These are phyloP conservation scores for Drosophila triauraria DNA, from an alignment of 1,140 invertebrate species.

Conservation along the genomic window DNA sequence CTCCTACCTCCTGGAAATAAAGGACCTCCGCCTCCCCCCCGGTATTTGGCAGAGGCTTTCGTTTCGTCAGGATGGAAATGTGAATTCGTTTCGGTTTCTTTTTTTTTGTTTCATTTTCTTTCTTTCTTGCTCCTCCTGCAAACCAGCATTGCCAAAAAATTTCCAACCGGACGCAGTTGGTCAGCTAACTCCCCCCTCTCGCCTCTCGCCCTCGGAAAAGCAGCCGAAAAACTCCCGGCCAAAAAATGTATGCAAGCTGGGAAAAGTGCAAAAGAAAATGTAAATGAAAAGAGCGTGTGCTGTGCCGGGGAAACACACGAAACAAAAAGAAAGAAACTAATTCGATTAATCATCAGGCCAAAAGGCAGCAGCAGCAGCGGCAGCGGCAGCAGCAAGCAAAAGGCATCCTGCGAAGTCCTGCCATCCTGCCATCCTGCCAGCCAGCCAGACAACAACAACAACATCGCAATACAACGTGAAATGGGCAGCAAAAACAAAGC, in stretches of 20 bases:
- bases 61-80: conserved; percentile 77
- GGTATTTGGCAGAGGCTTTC: conserved; percentile 69
- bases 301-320: conserved; percentile 24
- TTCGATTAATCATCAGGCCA: conserved; percentile 81
- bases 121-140: conserved; percentile 31
- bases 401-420: conserved; percentile 50
- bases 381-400: conserved; percentile 16
- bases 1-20: neutral
- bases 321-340: conserved; percentile 73
- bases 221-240: too few relatives aligned
- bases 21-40: neutral
- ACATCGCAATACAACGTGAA: conserved; percentile 7
- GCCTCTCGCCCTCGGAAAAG: too few relatives aligned
- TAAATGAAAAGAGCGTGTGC: conserved; percentile 70
- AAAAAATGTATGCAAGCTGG: conserved; percentile 67
- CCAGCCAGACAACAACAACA: conserved; percentile 19
- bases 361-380: conserved; percentile 42
- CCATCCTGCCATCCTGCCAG: conserved; percentile 16
- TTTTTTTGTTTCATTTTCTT: conserved; percentile 46
- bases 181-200: conserved; percentile 48
- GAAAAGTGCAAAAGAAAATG: conserved; percentile 78
- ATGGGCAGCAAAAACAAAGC: conserved; percentile 18
- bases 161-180: conserved; percentile 73
- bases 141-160: conserved; percentile 73
- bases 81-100: conserved; percentile 44